These are phyloP conservation scores for Tetragonula clypearis DNA, from an alignment of 1,140 invertebrate species.

Conservation along the genomic window DNA sequence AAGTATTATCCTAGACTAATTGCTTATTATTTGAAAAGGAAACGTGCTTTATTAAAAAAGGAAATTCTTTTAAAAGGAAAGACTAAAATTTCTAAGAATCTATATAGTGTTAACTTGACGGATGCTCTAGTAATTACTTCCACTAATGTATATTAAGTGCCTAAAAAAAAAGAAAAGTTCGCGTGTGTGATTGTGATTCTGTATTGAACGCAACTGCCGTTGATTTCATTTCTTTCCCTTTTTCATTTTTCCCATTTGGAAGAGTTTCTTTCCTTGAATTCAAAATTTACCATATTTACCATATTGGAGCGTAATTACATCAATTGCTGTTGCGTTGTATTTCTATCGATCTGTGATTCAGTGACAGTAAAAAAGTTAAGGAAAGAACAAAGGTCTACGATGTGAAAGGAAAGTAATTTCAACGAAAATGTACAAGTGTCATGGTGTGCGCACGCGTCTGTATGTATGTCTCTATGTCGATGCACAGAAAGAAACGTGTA, in stretches of 20 bases:
- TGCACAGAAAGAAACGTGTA: slow-evolving; percentile 33
- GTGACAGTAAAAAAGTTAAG: background rate
- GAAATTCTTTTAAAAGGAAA: slow-evolving; percentile 48
- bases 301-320: background rate
- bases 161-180: slow-evolving; percentile 62
- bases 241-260: background rate
- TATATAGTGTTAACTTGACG: slow-evolving; percentile 48
- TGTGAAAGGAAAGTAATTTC: slow-evolving; percentile 5
- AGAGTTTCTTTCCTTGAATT: background rate
- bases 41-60: slow-evolving; percentile 67
- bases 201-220: slow-evolving; percentile 38
- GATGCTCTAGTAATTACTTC: slow-evolving; percentile 60
- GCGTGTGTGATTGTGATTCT: slow-evolving; percentile 50
- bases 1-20: slow-evolving; percentile 63
- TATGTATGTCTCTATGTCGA: background rate
- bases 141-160: slow-evolving; percentile 55
- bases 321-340: slow-evolving; percentile 25
- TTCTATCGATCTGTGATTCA: background rate
- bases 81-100: slow-evolving; percentile 63
- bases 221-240: background rate
- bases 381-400: slow-evolving; percentile 19
- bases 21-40: slow-evolving; percentile 55
- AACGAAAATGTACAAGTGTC: slow-evolving; percentile 24
- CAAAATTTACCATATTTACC: background rate
- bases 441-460: background rate